These are phyloP conservation scores for Herpetotheres cachinnans DNA, from an alignment of 2,113 vertebrate species.

Conservation along the genomic window DNA sequence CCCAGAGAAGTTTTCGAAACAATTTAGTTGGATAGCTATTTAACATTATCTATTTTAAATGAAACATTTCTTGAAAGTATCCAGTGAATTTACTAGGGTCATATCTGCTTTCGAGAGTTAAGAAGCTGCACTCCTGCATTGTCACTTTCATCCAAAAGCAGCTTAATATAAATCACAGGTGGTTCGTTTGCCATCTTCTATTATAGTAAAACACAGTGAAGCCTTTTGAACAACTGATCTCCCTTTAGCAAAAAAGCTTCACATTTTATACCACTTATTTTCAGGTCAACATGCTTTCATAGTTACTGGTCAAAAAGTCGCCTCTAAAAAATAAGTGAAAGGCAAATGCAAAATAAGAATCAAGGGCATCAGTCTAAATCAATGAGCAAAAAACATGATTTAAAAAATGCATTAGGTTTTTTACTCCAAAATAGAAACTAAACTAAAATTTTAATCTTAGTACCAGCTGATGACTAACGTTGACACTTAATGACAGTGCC, in stretches of 20 bases:
- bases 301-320: background rate
- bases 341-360: background rate
- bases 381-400: background rate
- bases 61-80: background rate
- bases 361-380: background rate
- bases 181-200: background rate
- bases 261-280: background rate
- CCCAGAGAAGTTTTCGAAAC: background rate
- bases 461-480: background rate
- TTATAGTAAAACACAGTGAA: background rate
- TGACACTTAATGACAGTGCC: background rate
- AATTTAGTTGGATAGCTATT: slow-evolving; percentile 11
- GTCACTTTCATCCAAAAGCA: background rate
- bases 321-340: background rate
- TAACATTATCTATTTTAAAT: background rate
- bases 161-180: slow-evolving; percentile 1
- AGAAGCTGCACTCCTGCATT: background rate
- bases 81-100: background rate
- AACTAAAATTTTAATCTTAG: background rate
- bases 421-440: background rate
- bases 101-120: background rate
- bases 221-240: background rate
- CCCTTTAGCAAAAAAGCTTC: background rate
- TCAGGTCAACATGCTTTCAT: slow-evolving; percentile 10
- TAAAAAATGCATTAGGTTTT: background rate